phyloP scores from a whole-genome alignment of 2,113 vertebrate species.

The Chamaetylas fuelleborni region DNA sequence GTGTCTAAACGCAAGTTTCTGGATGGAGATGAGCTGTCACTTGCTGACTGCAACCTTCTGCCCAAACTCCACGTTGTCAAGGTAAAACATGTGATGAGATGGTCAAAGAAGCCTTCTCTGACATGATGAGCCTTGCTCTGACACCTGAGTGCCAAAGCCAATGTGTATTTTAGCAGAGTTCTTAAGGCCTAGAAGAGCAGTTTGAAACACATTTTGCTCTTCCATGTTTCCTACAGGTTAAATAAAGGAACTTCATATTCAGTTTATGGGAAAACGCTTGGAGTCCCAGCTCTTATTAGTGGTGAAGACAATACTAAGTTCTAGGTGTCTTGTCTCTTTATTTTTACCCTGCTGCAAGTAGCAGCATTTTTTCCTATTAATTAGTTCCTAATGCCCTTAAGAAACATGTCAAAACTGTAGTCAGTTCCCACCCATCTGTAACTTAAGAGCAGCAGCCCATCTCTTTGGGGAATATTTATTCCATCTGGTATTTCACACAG shows the following conservation, averaged over 20 bases:
- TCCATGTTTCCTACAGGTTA: neutral
- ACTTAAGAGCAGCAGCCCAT: neutral
- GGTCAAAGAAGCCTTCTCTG: neutral
- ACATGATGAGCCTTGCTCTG: neutral
- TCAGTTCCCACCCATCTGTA: neutral
- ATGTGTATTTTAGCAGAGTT: neutral
- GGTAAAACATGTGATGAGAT: slow-evolving; percentile 68
- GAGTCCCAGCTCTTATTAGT: neutral
- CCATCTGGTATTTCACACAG: neutral
- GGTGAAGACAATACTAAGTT: neutral
- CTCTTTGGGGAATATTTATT: neutral
- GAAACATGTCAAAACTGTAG: neutral
- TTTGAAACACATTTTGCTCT: neutral
- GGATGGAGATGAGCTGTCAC: slow-evolving; percentile 90
- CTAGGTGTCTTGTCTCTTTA: neutral
- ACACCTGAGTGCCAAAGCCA: neutral
- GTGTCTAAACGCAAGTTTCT: slow-evolving; percentile 87
- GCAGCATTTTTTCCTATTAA: neutral
- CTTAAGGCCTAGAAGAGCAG: neutral
- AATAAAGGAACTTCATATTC: neutral
- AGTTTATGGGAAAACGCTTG: neutral
- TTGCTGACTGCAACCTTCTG: slow-evolving; percentile 97
- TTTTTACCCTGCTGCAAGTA: neutral
- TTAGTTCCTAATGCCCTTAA: slow-evolving; percentile 6
- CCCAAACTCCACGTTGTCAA: slow-evolving; percentile 98